A percentile compares a stretch with the other conserved stretches of the same genome.
phyloP scores from a whole-genome alignment of 2,797 vertebrate genomes.

The Tenualosa ilisha region DNA sequence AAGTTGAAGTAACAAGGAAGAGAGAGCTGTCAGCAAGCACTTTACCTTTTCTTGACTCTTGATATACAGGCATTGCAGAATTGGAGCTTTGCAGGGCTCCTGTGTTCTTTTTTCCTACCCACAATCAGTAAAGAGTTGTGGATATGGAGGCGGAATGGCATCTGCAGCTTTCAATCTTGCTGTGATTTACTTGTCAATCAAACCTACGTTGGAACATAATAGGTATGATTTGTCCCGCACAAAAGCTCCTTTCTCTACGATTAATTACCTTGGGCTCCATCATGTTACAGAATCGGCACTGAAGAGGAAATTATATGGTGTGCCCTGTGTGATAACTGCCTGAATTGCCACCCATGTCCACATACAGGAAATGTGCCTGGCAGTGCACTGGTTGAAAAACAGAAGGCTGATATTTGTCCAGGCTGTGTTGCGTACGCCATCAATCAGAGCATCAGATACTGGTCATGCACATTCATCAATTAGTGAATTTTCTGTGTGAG shows the following conservation, averaged over 20 bases:
- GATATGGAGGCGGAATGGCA: not conserved
- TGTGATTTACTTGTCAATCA: not conserved
- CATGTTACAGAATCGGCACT: not conserved
- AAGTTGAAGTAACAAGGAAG: constrained; percentile 40
- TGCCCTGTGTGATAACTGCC: not conserved
- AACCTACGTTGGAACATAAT: not conserved
- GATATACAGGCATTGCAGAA: not conserved
- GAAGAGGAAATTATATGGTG: constrained; percentile 1
- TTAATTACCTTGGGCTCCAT: not conserved
- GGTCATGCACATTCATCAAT: not conserved
- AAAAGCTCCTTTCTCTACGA: not conserved
- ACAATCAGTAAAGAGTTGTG: not conserved
- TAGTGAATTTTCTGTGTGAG: not conserved
- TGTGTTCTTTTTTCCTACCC: not conserved
- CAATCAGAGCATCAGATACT: not conserved
- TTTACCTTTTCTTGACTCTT: constrained; percentile 13
- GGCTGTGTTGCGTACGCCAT: not conserved
- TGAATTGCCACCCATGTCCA: not conserved
- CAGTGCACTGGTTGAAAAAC: not conserved
- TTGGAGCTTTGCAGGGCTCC: not conserved
- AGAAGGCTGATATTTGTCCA: not conserved
- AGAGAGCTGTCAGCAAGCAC: not conserved
- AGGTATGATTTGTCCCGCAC: not conserved
- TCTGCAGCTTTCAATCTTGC: not conserved
- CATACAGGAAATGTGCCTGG: not conserved